Evolutionary conservation across 2,888 invertebrate genomes (phyloP).

Genomic region (Hydrotaea diabolus): DNA sequence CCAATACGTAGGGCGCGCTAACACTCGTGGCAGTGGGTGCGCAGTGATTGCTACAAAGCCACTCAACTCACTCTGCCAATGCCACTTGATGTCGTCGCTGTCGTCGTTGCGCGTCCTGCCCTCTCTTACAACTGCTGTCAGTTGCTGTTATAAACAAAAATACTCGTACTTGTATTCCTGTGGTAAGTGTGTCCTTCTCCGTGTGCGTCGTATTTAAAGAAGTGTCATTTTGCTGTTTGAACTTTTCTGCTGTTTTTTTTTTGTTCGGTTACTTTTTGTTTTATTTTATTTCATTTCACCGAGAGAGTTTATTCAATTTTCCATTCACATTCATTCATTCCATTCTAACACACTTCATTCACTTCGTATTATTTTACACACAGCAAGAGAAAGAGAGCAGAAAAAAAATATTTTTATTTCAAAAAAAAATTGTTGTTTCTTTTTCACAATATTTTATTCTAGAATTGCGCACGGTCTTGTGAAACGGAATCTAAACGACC

Average conservation of each 20-base stretch:
- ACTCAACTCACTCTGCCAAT: conserved; percentile 5
- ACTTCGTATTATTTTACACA: conserved; percentile 25
- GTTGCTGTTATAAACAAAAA: background rate
- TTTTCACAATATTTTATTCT: background rate
- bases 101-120: no score
- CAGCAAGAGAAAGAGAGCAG: background rate
- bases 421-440: background rate
- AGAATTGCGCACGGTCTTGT: background rate
- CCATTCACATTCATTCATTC: conserved; percentile 29
- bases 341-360: conserved; percentile 39
- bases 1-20: background rate
- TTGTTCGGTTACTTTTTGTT: conserved; percentile 17
- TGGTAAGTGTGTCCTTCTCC: background rate
- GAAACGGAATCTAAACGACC: no score
- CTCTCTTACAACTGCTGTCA: background rate
- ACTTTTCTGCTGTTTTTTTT: conserved; percentile 25
- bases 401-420: conserved; percentile 9
- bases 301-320: conserved; percentile 41
- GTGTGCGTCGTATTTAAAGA: conserved; percentile 21
- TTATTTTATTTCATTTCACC: conserved; percentile 27
- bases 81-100: background rate
- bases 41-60: background rate
- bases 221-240: conserved; percentile 45
- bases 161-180: background rate
- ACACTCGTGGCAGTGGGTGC: background rate